Conservation (phyloP, 2,113 vertebrate species). For the Hippocampus zosterae region DNA sequence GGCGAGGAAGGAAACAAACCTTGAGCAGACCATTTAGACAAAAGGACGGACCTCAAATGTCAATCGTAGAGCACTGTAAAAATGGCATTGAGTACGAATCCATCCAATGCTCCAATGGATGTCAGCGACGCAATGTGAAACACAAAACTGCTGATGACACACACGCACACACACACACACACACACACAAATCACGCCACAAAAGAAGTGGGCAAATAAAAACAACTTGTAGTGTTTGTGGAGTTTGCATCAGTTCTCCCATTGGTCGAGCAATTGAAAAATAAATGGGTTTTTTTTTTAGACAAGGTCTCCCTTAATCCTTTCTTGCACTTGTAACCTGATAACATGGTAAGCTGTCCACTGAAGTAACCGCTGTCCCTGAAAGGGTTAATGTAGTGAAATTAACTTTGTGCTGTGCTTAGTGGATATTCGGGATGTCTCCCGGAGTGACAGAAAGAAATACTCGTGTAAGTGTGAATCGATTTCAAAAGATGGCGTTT, state of each 20-base stretch:
- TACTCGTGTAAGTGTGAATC: slow-evolving; percentile 19
- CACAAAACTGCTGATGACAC: background rate
- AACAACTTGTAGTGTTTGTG: slow-evolving; percentile 14
- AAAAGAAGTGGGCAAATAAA: slow-evolving; percentile 29
- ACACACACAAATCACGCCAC: background rate
- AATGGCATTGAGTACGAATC: background rate
- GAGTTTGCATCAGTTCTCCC: slow-evolving; percentile 64
- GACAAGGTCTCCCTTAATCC: slow-evolving; percentile 32
- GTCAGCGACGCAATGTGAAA: background rate
- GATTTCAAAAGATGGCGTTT: background rate
- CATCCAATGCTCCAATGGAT: background rate
- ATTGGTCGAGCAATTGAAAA: slow-evolving; percentile 47
- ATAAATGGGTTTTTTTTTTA: slow-evolving; percentile 59
- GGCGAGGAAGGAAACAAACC: background rate
- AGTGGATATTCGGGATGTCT: slow-evolving; percentile 35
- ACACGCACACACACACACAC: background rate
- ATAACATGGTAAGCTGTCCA: no score
- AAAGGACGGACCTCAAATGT: background rate
- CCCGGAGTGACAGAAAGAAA: slow-evolving; percentile 19
- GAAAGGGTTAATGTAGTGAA: slow-evolving; percentile 19
- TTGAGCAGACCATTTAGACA: background rate
- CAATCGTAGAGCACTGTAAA: background rate
- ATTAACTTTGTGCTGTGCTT: slow-evolving; percentile 34
- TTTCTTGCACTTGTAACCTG: no score
- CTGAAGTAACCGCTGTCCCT: no score